Evolutionary conservation across 2,888 invertebrate species (phyloP).

Genomic region (Idaea aversata): DNA sequence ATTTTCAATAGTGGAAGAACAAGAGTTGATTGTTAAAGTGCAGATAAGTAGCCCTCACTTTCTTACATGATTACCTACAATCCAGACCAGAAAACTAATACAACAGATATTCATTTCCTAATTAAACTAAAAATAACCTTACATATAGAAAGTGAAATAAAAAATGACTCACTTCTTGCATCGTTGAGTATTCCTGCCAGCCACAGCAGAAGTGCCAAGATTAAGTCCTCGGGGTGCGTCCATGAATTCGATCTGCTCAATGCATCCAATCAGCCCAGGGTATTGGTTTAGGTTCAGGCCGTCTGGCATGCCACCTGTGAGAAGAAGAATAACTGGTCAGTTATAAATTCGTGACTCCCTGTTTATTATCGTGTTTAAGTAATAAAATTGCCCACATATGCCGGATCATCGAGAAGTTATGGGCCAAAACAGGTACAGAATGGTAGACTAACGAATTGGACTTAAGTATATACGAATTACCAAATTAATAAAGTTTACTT

Average conservation of each 20-base stretch:
- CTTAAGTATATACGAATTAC: too few species aligned
- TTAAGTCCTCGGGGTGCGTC: constrained; percentile 82
- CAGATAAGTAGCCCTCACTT: constrained; percentile 6
- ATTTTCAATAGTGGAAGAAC: neutral
- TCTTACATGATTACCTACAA: neutral
- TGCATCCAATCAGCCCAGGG: constrained; percentile 91
- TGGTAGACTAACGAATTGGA: too few species aligned
- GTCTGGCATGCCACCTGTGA: constrained; percentile 90
- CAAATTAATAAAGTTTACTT: too few species aligned
- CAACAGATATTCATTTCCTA: too few species aligned
- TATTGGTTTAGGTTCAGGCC: constrained; percentile 83
- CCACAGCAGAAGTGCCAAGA: constrained; percentile 86
- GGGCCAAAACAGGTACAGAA: neutral
- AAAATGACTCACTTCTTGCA: constrained; percentile 86
- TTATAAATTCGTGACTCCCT: too few species aligned
- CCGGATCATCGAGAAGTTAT: too few species aligned
- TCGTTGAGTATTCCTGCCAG: constrained; percentile 88
- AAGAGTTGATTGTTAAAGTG: too few species aligned
- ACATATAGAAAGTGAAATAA: neutral
- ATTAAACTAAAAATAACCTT: too few species aligned
- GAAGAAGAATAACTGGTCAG: neutral
- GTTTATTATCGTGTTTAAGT: too few species aligned
- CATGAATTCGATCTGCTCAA: constrained; percentile 90
- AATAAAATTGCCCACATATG: too few species aligned
- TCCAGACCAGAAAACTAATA: too few species aligned